Percentiles rank a stretch among this genome's conserved stretches.
phyloP scores from a whole-genome alignment of 2,113 vertebrate genomes.

The Leptodactylus fuscus region DNA sequence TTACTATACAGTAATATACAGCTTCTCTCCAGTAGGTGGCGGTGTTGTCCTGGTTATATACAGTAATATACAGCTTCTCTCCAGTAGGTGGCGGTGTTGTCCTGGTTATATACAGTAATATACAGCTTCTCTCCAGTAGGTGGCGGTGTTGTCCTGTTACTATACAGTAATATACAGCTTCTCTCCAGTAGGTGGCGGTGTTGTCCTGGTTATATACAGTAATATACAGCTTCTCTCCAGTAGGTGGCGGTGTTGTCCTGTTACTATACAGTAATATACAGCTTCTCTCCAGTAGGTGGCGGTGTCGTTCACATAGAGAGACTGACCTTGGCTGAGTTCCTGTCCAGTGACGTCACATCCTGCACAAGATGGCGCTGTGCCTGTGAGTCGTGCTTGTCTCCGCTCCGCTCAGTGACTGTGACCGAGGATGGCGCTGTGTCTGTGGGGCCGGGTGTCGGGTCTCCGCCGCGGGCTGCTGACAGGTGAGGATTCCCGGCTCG shows the following conservation, averaged over 20 bases:
- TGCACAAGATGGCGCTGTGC: background rate
- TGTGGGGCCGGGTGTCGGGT: background rate
- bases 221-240: background rate
- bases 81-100: too few species aligned
- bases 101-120: too few species aligned
- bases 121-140: too few species aligned
- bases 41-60: too few species aligned
- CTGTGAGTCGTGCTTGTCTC: background rate
- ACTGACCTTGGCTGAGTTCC: background rate
- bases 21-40: too few species aligned
- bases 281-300: background rate
- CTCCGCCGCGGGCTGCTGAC: background rate
- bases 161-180: too few species aligned
- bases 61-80: too few species aligned
- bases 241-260: background rate
- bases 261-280: background rate
- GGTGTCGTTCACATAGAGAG: background rate
- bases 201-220: too few species aligned
- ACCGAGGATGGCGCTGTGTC: conserved; percentile 4
- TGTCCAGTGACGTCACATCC: background rate
- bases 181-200: too few species aligned
- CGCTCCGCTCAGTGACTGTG: background rate
- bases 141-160: too few species aligned
- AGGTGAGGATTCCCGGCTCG: background rate
- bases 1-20: too few species aligned